These are phyloP conservation scores for Apogon hyalosoma DNA, from an alignment of 2,797 vertebrate species.

Conservation along the genomic window DNA sequence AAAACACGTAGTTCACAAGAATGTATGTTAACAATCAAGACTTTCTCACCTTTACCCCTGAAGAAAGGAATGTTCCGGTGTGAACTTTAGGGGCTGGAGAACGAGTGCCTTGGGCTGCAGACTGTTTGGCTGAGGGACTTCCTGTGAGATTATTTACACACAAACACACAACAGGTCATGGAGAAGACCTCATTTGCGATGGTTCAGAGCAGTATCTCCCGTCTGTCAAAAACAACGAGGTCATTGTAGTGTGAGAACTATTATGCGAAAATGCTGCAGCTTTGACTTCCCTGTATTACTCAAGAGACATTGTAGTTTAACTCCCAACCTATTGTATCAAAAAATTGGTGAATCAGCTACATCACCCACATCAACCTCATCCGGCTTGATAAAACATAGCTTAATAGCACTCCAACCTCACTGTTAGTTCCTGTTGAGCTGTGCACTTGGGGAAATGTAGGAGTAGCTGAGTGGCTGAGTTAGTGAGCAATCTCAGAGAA, in stretches of 20 bases:
- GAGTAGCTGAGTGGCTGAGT: conserved; percentile 49
- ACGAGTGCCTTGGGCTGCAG: conserved; percentile 86
- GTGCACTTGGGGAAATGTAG: conserved; percentile 46
- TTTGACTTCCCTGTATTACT: conserved; percentile 5
- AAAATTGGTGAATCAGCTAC: conserved; percentile 57
- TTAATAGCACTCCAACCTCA: conserved; percentile 37
- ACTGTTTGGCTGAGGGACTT: conserved; percentile 91
- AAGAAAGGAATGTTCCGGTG: conserved; percentile 91
- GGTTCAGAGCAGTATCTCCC: conserved; percentile 3
- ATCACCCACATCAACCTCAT: conserved; percentile 62
- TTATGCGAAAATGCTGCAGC: conserved; percentile 7
- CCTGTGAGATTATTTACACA: conserved; percentile 77
- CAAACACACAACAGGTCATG: conserved; percentile 28
- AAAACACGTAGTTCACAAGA: neutral
- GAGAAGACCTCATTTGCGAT: conserved; percentile 1
- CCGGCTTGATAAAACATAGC: conserved; percentile 43
- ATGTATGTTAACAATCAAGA: neutral
- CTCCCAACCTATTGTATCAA: conserved; percentile 14
- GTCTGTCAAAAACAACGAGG: conserved; percentile 11
- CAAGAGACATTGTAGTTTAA: conserved; percentile 4
- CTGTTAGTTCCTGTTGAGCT: conserved; percentile 37
- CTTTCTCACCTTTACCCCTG: conserved; percentile 91
- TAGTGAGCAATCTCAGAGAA: conserved; percentile 30
- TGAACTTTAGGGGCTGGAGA: conserved; percentile 95
- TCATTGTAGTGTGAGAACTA: neutral